These are phyloP conservation scores for Steinernema hermaphroditum DNA, from an alignment of 2,888 invertebrate species.

Conservation along the genomic window DNA sequence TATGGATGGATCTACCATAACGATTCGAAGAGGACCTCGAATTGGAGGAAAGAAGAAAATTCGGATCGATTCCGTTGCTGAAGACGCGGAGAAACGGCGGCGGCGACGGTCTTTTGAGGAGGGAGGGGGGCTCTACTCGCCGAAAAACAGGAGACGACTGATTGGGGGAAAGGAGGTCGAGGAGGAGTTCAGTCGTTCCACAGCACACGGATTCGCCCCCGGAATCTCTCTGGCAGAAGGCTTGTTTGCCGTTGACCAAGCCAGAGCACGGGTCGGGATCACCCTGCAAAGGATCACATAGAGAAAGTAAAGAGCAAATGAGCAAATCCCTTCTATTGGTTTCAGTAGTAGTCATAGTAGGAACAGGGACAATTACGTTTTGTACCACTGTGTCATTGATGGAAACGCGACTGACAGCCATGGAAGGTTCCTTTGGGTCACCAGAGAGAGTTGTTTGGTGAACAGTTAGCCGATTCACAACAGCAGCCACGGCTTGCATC, in stretches of 20 bases:
- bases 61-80: not conserved
- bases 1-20: not conserved
- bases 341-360: too few species aligned
- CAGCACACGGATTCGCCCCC: slow-evolving; percentile 2
- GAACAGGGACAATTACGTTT: too few species aligned
- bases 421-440: too few species aligned
- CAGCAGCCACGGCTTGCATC: too few species aligned
- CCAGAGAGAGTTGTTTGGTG: too few species aligned
- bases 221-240: not conserved
- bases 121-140: not conserved
- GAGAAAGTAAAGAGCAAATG: too few species aligned
- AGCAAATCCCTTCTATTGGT: too few species aligned
- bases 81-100: slow-evolving; percentile 1
- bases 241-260: not conserved
- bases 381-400: too few species aligned
- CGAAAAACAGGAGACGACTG: not conserved
- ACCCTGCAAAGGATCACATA: not conserved
- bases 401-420: too few species aligned
- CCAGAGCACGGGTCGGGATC: not conserved
- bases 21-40: not conserved
- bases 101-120: not conserved
- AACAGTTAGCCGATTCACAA: too few species aligned
- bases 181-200: not conserved
- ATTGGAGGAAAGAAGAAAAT: not conserved
- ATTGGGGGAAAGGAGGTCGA: not conserved